A percentile compares a stretch with the other conserved stretches of the same genome.
Conservation (phyloP, 2,888 invertebrate genomes). For the Drosophila imparisetae region DNA sequence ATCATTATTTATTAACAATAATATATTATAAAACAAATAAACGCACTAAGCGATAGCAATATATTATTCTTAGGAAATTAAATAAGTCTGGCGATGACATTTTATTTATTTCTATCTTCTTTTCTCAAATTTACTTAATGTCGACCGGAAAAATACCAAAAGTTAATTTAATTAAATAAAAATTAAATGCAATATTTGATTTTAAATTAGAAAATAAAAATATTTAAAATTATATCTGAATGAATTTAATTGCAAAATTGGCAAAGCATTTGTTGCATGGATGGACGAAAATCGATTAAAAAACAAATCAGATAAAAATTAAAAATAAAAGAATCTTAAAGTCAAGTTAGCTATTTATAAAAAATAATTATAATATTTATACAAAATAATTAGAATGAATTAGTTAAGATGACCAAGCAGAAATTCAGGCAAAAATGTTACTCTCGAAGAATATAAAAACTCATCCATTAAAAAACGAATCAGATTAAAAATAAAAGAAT, state of each 20-base stretch:
- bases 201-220: not conserved
- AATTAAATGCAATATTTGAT: not conserved
- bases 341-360: not conserved
- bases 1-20: slow-evolving; percentile 39
- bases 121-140: not conserved
- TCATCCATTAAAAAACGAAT: too few relatives aligned
- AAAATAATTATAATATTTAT: not conserved
- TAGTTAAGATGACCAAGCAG: not conserved
- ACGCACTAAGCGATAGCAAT: not conserved
- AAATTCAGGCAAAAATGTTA: not conserved
- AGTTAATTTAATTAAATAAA: not conserved
- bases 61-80: not conserved
- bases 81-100: not conserved
- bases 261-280: not conserved
- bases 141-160: not conserved
- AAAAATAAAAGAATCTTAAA: not conserved
- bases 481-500: too few relatives aligned
- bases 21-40: not conserved
- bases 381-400: not conserved
- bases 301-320: not conserved
- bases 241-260: not conserved
- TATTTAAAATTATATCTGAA: not conserved
- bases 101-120: not conserved
- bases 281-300: not conserved
- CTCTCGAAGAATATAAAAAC: too few relatives aligned